Evolutionary conservation across 2,113 vertebrate species (phyloP).

Genomic region (Hystrix brachyura): DNA sequence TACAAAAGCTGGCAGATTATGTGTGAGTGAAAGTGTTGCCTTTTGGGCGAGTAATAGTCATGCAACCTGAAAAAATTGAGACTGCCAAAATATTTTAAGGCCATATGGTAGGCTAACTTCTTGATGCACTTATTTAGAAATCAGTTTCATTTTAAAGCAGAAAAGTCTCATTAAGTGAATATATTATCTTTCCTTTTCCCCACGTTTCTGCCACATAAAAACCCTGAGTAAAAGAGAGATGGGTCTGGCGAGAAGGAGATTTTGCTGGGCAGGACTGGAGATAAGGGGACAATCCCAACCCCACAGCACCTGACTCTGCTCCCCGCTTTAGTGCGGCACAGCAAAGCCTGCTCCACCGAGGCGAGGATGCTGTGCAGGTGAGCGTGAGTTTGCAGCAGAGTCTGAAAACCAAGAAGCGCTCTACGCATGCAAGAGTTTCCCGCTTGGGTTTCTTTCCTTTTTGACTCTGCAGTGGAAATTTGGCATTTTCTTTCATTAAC

Average conservation of each 20-base stretch:
- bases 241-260: background rate
- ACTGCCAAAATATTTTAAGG: background rate
- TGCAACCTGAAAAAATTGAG: rapidly evolving
- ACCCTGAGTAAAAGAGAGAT: rapidly evolving
- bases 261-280: rapidly evolving
- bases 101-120: background rate
- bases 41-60: rapidly evolving
- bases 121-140: background rate
- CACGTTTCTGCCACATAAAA: background rate
- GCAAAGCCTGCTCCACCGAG: rapidly evolving
- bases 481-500: background rate
- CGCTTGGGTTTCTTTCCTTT: too few species aligned
- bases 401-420: rapidly evolving
- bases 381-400: rapidly evolving
- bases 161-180: background rate
- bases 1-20: background rate
- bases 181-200: background rate
- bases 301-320: rapidly evolving
- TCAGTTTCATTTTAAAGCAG: conserved; percentile 24
- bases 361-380: rapidly evolving
- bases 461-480: background rate
- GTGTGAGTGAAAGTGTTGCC: background rate
- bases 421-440: rapidly evolving
- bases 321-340: rapidly evolving
- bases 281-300: background rate